Evolutionary conservation across 2,797 vertebrate species (phyloP).

Genomic region (Sparidentex hasta): DNA sequence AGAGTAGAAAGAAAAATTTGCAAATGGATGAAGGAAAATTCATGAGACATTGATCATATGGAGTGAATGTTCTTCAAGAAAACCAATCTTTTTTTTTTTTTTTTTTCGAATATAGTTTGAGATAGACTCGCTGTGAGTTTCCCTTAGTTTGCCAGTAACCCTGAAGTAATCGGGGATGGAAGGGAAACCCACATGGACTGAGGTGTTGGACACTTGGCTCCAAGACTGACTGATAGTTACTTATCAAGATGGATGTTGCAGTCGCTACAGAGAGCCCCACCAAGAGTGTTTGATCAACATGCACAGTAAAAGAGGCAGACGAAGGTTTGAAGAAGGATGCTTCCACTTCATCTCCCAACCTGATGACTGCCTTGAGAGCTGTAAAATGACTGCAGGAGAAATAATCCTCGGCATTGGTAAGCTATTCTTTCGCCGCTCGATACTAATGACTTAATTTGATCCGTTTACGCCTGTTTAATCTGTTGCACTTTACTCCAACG

Average conservation of each 20-base stretch:
- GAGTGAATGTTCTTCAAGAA: conserved; percentile 81
- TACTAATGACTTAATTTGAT: neutral
- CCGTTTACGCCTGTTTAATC: neutral
- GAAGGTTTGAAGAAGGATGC: conserved; percentile 32
- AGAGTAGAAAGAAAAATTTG: conserved; percentile 72
- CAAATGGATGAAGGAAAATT: conserved; percentile 84
- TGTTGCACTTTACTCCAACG: neutral
- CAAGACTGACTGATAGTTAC: conserved; percentile 59
- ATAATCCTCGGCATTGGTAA: conserved; percentile 62
- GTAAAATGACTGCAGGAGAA: conserved; percentile 46
- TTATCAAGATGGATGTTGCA: conserved; percentile 60
- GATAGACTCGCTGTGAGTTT: conserved; percentile 71
- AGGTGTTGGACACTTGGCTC: conserved; percentile 62
- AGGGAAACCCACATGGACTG: conserved; percentile 59
- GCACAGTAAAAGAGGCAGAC: conserved; percentile 34
- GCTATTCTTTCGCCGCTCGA: neutral
- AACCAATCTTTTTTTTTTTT: conserved; percentile 75
- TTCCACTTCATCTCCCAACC: conserved; percentile 41
- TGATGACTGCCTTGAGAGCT: conserved; percentile 55
- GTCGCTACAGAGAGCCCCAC: conserved; percentile 45
- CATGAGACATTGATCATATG: conserved; percentile 71
- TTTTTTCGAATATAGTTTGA: conserved; percentile 63
- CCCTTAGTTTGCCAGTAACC: conserved; percentile 74
- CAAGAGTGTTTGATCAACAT: conserved; percentile 61
- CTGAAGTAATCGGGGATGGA: conserved; percentile 57